Percentiles rank a stretch among this genome's conserved stretches.
phyloP scores from a whole-genome alignment of 1,140 invertebrate genomes.

The Eriocheir sinensis region DNA sequence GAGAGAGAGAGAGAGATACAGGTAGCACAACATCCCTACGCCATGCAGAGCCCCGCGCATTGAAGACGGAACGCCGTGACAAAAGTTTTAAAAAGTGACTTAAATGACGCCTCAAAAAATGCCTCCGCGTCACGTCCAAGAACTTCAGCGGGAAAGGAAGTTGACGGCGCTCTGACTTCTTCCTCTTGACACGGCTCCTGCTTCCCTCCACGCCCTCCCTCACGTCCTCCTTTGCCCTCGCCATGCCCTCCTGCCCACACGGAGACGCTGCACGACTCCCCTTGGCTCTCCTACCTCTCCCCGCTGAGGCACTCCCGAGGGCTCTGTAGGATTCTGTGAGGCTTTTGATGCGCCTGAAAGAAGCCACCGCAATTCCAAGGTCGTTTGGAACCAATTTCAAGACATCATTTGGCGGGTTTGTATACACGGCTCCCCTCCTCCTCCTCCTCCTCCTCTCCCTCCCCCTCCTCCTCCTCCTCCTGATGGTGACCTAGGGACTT shows the following conservation, averaged over 20 bases:
- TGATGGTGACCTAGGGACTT: background rate
- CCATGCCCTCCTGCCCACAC: background rate
- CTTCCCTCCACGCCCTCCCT: background rate
- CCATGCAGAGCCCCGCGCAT: background rate
- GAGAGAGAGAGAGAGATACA: background rate
- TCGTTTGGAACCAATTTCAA: background rate
- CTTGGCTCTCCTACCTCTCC: background rate
- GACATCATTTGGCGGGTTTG: conserved; percentile 1
- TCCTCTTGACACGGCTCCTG: background rate
- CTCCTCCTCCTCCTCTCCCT: no score
- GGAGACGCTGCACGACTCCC: no score
- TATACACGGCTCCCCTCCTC: background rate
- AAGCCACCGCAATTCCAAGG: background rate
- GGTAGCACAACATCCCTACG: no score
- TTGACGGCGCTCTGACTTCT: background rate
- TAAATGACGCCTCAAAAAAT: conserved; percentile 10
- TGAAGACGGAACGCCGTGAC: conserved; percentile 2
- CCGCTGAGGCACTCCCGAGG: background rate
- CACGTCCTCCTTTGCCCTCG: background rate
- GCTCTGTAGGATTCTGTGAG: background rate
- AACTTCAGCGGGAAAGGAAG: background rate
- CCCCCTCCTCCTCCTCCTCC: no score
- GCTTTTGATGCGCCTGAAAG: background rate
- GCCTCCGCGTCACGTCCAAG: background rate
- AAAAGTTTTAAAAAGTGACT: conserved; percentile 8